A percentile compares a stretch with the other conserved stretches of the same genome.
These are phyloP conservation scores for Bombus difficillimus DNA, from an alignment of 1,140 invertebrate genomes.

Conservation along the genomic window DNA sequence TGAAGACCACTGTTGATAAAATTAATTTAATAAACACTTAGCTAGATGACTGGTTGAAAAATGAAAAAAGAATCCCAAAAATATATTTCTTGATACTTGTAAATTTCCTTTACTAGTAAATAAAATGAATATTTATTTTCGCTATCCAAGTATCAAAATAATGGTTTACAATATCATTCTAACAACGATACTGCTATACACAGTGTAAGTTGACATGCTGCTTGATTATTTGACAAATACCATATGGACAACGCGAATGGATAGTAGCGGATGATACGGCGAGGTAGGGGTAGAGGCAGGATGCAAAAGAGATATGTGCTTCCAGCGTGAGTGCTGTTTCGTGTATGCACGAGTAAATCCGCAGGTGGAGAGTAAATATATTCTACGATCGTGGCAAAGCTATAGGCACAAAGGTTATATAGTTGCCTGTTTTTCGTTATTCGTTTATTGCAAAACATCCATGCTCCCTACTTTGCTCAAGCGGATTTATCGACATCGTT, in stretches of 20 bases:
- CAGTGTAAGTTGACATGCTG: background rate
- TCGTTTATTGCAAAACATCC: constrained; percentile 14
- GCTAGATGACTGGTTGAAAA: too few species aligned
- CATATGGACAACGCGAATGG: constrained; percentile 7
- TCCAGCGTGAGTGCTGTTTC: constrained; percentile 72
- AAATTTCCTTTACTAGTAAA: background rate
- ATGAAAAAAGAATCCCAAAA: too few species aligned
- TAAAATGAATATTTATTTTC: background rate
- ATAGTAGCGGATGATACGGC: constrained; percentile 23
- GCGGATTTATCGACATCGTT: constrained; percentile 9
- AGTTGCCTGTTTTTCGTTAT: constrained; percentile 42
- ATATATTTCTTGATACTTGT: too few species aligned
- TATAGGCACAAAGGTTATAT: constrained; percentile 49
- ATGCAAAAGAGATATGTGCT: constrained; percentile 63
- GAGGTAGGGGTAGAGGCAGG: constrained; percentile 5
- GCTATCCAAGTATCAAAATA: too few species aligned
- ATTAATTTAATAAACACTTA: too few species aligned
- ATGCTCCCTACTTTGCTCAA: background rate
- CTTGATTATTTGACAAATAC: constrained; percentile 56
- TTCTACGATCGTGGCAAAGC: constrained; percentile 48
- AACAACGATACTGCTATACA: background rate
- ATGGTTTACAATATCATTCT: background rate
- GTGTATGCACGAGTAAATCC: constrained; percentile 76
- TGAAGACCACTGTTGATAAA: too few species aligned
- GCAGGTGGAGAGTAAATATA: constrained; percentile 70